Base-by-base conservation (phyloP, 2,888 invertebrate species). In the Teleiodes luculella region DNA sequence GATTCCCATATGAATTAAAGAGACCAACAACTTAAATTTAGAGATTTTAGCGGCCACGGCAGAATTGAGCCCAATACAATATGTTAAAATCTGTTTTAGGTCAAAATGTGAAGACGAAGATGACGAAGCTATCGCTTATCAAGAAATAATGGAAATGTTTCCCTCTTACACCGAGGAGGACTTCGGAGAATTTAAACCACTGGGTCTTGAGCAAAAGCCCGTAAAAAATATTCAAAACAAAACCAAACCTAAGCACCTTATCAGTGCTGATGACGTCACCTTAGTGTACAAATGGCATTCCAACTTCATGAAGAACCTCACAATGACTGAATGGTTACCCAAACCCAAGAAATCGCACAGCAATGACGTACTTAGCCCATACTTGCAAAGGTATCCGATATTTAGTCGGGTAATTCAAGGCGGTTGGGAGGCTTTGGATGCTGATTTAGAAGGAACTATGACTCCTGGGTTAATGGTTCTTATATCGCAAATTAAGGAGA, bases 61-160 rank as follows among this genome's bases (percentile, higher is more conserved):
- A 37, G 16, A 2, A 7, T 37, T 2, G 36, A n/a, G 5, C 10
- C 6, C 2, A n/a, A 13, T 37, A 13, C 4, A 37, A 37, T n/a
- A 14, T 37, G 16, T 14, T 18, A 1, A n/a, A 39, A 14, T 2
- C 14, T 3, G 10, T 43, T 43, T 43, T 20, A 92, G 92, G 70
- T 92, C 92, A 0, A 92, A 92, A 78, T 93, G 93, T 52, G 91
- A 92, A 63, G 91, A 92, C 16, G 91, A 93, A 69, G 90, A 93
- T 16, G 95, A 95, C 67, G 94, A 95, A 58, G 91, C 93, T 14
- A 87, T 92, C 56, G 92, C 92, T 0, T 76, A 90, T 14, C 81
- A 91, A 53, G 94, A 95, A 81, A 91, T 95, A 54, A 85, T 91
- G 58, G 88, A 92, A 69, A 85, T 94, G 70, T 96, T 96, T 70